Evolutionary conservation across 2,797 vertebrate genomes (phyloP), one percentile per base, ranked within the genome.

Genomic region (Telmatherina bonti): DNA sequence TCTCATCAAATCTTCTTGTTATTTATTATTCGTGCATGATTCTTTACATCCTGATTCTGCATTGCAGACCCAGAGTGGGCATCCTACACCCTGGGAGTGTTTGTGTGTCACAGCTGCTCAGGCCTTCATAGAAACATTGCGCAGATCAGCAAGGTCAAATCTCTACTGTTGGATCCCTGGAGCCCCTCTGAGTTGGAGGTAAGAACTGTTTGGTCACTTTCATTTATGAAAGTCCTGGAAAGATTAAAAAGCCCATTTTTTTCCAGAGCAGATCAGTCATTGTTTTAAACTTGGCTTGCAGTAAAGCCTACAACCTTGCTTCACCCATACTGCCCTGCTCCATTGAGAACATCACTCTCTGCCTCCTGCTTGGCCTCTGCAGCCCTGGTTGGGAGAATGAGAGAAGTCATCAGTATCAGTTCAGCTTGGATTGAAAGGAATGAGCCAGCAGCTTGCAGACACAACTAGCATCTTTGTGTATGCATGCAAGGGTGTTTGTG

Each of bases 131-230:
- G 96, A 79, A 97, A 92, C 71, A 96, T 98, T 27, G 94, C 96
- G 6, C 95, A 96, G 55, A 92, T 96, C 93, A 97, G 97, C 93
- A 96, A 94, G 75, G 95, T 98, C 74, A 98, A 97, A 83, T 97
- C 96, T 0, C 88, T 97, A 30, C 92, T 94, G 64, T 86, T 97
- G 91, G 96, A 97, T 7, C 89, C 95, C 47, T 98, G 97, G 97
- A 96, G 95, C 5, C 87, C 91, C 8, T 88, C 92, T 18, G 96
- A 97, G 83, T 90, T 96, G 85, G 94, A 97, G 96, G 96, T 97
- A 91, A 73, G 78, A 64, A 22, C 26, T 36, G 0, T 33, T 43
- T 27, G 1, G 1, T 20, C 26, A 1, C 10, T 61, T 77, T 60
- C 20, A 59, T 45, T 57, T 13, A 10, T 10, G 5, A 20, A 47